Base-by-base conservation (phyloP, 1,140 invertebrate species). In the Acyrthosiphon pisum region DNA sequence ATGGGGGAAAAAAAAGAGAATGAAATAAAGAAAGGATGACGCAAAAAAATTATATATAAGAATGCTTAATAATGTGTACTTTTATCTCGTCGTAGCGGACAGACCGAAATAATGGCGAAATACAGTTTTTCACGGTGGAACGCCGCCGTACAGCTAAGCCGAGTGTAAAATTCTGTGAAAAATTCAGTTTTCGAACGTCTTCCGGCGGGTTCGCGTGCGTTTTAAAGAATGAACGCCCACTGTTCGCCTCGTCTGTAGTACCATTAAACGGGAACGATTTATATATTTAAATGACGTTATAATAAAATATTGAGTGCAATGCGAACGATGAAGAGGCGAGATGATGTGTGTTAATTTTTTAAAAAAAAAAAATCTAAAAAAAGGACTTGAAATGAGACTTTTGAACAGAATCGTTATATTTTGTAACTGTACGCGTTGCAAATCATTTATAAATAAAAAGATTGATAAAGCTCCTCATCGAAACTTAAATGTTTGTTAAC, bases 31-130 rank as follows among this genome's bases (percentile, higher is more conserved):
- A 76, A 76, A 76, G 30, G n/a, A 76, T n/a, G 60, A 48, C 14
- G 30, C 14, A 53, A 44, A 87, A 14, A 46, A 48, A 87, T 30
- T 46, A 87, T 87, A n/a, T 87, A 35, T 41, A 87, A 30, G 44
- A 87, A 48, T 84, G 83, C 22, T 86, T 86, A 86, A 86, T 86
- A 86, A 86, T 86, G 84, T 86, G 84, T 46, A 87, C 86, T 89
- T 89, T 89, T 89, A 53, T 37, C 35, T 37, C n/a, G 87, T 89
- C 48, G 46, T 87, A 35, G 87, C 20, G 86, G 86, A 30, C 35
- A 48, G 46, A 9, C 35, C 35, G 50, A 56, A 56, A 89, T 56
- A 89, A 89, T 41, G 50, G 53, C 35, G 4, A 89, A 89, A 76
- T 76, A 89, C 11, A 37, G n/a, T 53, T 53, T 53, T 89, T 89